These are phyloP conservation scores for Encarsia formosa DNA, from an alignment of 2,888 invertebrate genomes.

Conservation along the genomic window DNA sequence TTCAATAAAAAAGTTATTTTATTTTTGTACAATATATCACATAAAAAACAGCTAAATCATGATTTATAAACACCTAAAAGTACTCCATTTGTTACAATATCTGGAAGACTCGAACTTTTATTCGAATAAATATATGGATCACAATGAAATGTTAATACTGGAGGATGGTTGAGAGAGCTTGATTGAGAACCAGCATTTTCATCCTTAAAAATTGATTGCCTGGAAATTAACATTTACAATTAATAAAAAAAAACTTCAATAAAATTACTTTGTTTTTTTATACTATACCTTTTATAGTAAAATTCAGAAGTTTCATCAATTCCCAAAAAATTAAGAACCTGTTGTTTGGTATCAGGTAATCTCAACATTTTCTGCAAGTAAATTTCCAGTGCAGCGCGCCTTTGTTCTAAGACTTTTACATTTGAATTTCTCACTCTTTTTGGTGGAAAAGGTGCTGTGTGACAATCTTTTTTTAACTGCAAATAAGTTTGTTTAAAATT, in stretches of 20 bases:
- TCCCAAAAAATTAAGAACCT: constrained; percentile 52
- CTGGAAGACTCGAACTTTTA: constrained; percentile 44
- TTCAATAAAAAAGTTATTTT: constrained; percentile 10
- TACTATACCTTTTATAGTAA: constrained; percentile 37
- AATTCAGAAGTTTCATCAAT: constrained; percentile 38
- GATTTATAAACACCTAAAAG: constrained; percentile 47
- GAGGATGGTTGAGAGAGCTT: constrained; percentile 40
- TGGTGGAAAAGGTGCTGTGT: constrained; percentile 58
- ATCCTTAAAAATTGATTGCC: constrained; percentile 29
- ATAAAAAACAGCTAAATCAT: constrained; percentile 27
- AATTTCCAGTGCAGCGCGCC: constrained; percentile 54
- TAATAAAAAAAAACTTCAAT: neutral
- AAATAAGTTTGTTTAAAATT: constrained; percentile 13
- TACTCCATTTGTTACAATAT: constrained; percentile 51
- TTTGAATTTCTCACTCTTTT: constrained; percentile 58
- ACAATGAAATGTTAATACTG: constrained; percentile 45
- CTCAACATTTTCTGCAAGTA: constrained; percentile 56
- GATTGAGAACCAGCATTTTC: constrained; percentile 24
- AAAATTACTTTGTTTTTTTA: neutral
- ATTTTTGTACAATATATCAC: constrained; percentile 13
- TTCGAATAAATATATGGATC: constrained; percentile 50
- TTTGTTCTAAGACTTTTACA: constrained; percentile 57
- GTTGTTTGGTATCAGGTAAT: constrained; percentile 50
- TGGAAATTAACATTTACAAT: neutral
- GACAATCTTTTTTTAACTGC: constrained; percentile 54